Evolutionary conservation across 2,888 invertebrate genomes (phyloP).

Genomic region (Noctua janthe): DNA sequence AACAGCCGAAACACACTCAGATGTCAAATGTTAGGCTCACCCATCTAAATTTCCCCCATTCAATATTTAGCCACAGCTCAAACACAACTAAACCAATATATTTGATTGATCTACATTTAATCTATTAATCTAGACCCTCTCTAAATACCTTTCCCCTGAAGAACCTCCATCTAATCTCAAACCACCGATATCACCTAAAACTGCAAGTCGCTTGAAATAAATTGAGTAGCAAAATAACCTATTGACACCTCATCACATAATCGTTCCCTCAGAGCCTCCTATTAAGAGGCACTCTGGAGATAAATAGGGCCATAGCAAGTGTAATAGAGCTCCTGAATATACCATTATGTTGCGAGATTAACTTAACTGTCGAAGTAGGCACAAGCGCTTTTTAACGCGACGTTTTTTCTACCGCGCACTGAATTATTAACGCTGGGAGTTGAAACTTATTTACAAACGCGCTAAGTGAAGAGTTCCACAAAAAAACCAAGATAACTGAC

Average conservation of each 20-base stretch:
- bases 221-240: slow-evolving; percentile 37
- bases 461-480: not conserved
- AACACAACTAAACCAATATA: not conserved
- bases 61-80: not conserved
- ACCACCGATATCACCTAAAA: not conserved
- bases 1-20: too few species aligned
- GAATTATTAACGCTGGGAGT: not conserved
- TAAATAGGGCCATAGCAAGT: slow-evolving; percentile 36
- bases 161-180: not conserved
- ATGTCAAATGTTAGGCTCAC: not conserved
- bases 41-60: not conserved
- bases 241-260: slow-evolving; percentile 42
- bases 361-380: not conserved
- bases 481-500: not conserved
- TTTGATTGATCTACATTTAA: slow-evolving; percentile 22
- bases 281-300: slow-evolving; percentile 24
- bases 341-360: slow-evolving; percentile 34
- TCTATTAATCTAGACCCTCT: not conserved
- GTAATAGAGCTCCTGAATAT: slow-evolving; percentile 34
- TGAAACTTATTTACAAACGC: not conserved
- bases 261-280: slow-evolving; percentile 15
- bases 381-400: not conserved
- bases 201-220: slow-evolving; percentile 13
- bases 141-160: not conserved
- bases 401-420: not conserved